Conservation (phyloP, 2,113 vertebrate species). For the Pedionomus torquatus region DNA sequence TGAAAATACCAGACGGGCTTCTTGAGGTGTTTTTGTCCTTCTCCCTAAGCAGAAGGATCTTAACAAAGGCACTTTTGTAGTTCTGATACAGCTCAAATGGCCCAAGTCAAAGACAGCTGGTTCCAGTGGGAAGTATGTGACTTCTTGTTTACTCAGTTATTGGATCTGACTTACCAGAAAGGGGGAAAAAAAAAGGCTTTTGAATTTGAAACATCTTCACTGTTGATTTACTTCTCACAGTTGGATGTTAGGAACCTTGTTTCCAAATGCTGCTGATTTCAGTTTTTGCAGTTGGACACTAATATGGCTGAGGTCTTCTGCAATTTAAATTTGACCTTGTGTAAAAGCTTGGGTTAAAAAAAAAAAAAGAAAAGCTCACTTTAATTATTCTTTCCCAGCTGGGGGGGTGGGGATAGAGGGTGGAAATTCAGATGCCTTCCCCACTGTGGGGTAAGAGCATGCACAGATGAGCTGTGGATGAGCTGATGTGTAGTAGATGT, state of each 20-base stretch:
- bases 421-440: background rate
- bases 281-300: background rate
- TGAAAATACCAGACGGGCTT: background rate
- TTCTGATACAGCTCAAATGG: background rate
- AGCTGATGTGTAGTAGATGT: background rate
- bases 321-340: background rate
- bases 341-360: background rate
- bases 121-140: background rate
- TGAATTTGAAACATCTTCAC: background rate
- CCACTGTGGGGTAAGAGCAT: background rate
- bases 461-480: background rate
- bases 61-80: background rate
- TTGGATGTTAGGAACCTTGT: background rate
- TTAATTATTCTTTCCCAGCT: background rate
- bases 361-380: background rate
- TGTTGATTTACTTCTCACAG: background rate
- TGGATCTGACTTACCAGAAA: background rate
- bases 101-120: rapidly evolving
- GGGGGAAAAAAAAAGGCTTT: background rate
- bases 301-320: background rate
- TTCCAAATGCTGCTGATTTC: background rate
- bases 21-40: background rate
- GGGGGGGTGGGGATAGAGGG: background rate
- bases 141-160: background rate
- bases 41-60: background rate